Conservation (phyloP, 2,113 vertebrate species). For the Cyprinodon tularosa region DNA sequence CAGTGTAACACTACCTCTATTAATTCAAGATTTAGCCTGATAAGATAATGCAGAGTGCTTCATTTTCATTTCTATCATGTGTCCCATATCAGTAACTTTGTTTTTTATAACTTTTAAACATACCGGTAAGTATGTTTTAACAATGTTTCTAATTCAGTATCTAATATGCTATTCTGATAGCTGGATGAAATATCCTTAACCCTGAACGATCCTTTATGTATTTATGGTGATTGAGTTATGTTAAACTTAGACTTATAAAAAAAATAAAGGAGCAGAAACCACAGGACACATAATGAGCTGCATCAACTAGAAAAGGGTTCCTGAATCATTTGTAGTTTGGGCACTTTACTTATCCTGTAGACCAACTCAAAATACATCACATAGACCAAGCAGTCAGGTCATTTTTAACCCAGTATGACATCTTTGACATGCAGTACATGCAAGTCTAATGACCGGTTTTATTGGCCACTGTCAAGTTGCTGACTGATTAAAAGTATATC, state of each 20-base stretch:
- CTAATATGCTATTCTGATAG: background rate
- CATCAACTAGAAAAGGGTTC: constrained; percentile 1
- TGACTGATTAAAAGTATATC: background rate
- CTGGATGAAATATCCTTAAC: background rate
- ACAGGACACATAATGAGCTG: background rate
- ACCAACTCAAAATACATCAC: constrained; percentile 9
- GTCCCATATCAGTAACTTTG: background rate
- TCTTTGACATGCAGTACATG: too few species aligned
- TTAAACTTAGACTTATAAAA: background rate
- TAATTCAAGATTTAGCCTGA: background rate
- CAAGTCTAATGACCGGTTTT: too few species aligned
- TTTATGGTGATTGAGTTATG: background rate
- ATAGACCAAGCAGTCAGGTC: constrained; percentile 10
- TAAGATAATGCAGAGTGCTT: background rate
- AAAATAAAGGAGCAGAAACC: background rate
- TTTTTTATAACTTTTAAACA: too few species aligned
- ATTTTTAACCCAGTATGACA: background rate
- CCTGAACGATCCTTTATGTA: background rate
- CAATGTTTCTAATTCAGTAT: background rate
- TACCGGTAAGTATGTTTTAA: too few species aligned
- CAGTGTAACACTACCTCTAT: too few species aligned
- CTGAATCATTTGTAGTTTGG: constrained; percentile 7
- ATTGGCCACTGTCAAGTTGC: too few species aligned
- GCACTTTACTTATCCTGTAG: constrained; percentile 8
- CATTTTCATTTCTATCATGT: background rate